Percentiles rank a stretch among this genome's conserved stretches.
Evolutionary conservation across 2,113 vertebrate species (phyloP).

Genomic region (Aptenodytes forsteri): DNA sequence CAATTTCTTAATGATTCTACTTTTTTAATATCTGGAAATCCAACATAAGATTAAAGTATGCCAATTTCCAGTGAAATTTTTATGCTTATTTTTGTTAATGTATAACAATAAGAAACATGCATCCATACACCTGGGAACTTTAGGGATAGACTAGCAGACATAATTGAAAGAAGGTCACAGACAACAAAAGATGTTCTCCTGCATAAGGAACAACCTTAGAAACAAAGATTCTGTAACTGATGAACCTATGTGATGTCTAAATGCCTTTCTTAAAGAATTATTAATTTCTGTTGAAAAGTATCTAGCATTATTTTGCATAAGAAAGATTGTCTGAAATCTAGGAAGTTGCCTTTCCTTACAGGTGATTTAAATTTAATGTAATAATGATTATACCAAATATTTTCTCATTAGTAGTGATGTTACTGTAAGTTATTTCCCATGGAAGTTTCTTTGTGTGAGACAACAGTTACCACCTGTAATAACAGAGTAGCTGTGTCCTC

Average conservation of each 20-base stretch:
- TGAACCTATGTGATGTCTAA: background rate
- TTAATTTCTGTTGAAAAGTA: background rate
- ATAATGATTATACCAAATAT: background rate
- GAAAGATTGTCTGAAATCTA: background rate
- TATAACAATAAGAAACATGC: background rate
- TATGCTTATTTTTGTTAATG: background rate
- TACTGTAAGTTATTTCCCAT: background rate
- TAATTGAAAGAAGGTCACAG: background rate
- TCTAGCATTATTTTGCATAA: background rate
- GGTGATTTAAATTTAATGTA: background rate
- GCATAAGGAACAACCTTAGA: background rate
- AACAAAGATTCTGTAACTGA: background rate
- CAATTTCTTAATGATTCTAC: background rate
- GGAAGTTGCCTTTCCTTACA: background rate
- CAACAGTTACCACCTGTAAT: background rate
- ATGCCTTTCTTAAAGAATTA: background rate
- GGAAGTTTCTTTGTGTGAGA: background rate
- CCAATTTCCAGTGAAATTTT: background rate
- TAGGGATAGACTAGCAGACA: background rate
- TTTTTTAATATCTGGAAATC: background rate
- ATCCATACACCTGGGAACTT: background rate
- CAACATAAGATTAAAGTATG: background rate
- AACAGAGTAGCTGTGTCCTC: background rate
- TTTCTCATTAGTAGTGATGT: background rate
- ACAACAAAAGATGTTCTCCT: background rate